Evolutionary conservation across 2,113 vertebrate species (phyloP), one percentile per base, ranked within the genome.

Genomic region (Hydropotes inermis): DNA sequence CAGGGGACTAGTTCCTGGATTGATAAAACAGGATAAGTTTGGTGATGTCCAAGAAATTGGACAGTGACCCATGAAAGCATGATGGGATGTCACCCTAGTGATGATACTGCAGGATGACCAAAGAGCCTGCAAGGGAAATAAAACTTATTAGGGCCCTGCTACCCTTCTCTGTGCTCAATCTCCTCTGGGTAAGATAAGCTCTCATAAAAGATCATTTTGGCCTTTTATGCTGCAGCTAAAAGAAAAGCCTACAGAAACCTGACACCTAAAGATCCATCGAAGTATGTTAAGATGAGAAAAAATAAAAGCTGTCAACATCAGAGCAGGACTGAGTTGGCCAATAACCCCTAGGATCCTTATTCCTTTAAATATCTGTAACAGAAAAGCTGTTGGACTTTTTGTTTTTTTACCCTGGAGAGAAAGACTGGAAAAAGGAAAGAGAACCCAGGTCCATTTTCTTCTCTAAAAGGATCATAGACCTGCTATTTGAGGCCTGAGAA

Each of bases 241-340:
- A 45, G 39, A 96, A 96, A 27, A 79, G 67, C 23, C 93, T 88
- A 88, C 11, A 91, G 94, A 96, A 96, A 89, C 28, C 11, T 58
- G 55, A 94, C 7, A 95, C 45, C 82, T 87, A 95, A 94, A 96
- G 52, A 83, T 52, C 45, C 13, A 93, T 55, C 33, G 70, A 94
- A 94, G 55, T 54, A 91, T 57, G 36, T 61, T 97, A 95, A 92
- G 47, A 92, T 89, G 85, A 81, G 74, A 96, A 87, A 55, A 91
- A 98, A 97, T 93, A 93, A 91, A 98, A 97, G 86, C 76, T 96
- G 39, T 97, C 81, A 97, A 89, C 76, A 95, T 93, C 92, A 97
- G 74, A 98, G 92, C 52, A 95, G n/a, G 78, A 95, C 45, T 67
- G 45, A 97, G 28, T 45, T 91, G 90, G 61, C 52, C 91, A 97